Evolutionary conservation across 2,888 invertebrate genomes (phyloP).

Genomic region (Drosophila birchii): DNA sequence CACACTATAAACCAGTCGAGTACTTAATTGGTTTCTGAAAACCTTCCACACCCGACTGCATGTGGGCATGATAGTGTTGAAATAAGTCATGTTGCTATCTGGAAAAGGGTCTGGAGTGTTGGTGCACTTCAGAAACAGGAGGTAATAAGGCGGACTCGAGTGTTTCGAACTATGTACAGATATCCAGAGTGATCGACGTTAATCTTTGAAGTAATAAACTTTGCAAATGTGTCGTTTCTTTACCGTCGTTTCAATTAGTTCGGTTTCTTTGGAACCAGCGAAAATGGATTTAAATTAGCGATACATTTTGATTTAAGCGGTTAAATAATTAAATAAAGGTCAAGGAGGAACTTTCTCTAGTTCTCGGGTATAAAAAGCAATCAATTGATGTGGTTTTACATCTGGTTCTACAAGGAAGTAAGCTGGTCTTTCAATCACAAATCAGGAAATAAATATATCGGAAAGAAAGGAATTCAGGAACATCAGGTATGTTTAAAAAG

Average conservation of each 20-base stretch:
- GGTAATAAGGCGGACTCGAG: conserved; percentile 7
- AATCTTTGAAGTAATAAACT: neutral
- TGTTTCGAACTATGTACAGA: conserved; percentile 1
- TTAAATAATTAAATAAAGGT: neutral
- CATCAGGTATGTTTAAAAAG: neutral
- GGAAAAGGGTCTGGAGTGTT: conserved; percentile 26
- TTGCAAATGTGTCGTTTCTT: neutral
- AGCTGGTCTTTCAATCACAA: neutral
- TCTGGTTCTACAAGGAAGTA: neutral
- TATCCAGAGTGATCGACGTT: neutral
- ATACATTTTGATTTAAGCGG: neutral
- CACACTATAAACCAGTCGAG: conserved; percentile 21
- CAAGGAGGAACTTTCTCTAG: neutral
- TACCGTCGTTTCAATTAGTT: neutral
- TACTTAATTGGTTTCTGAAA: conserved; percentile 37
- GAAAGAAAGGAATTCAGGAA: neutral
- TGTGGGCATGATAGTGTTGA: conserved; percentile 20
- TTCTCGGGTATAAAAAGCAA: neutral
- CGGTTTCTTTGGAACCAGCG: neutral
- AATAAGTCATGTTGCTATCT: conserved; percentile 23
- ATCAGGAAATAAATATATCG: too few relatives aligned
- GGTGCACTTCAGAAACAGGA: conserved; percentile 22
- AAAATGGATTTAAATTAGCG: neutral
- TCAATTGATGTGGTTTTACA: too few relatives aligned
- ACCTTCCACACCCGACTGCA: conserved; percentile 19